Base-by-base conservation (phyloP, 2,113 vertebrate species). In the Bucco capensis region DNA sequence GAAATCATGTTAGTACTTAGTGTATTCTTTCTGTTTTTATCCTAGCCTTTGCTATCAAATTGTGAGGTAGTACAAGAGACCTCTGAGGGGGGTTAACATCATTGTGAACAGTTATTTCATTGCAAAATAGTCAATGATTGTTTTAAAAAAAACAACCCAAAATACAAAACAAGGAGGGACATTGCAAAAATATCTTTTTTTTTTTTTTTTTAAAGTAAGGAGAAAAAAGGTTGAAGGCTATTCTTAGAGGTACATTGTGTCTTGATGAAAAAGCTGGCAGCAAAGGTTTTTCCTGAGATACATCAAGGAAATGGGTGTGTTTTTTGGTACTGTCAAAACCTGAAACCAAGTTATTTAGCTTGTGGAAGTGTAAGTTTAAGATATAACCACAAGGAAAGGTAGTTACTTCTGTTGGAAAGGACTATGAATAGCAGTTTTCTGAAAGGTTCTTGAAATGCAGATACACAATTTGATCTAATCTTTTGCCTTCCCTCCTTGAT, bases 221-320 rank as follows among this genome's bases (percentile, higher is more conserved):
- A 79, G 56, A 85, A 89, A 85, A 14, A 1, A 12, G 28, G 17
- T 37, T 44, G 42, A 95, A 72, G 24, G 67, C 66, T 96, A 75
- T 95, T 95, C 79, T 88, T 93, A 75, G 90, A 90, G 12, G 61
- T 46, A 47, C 86, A 90, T 94, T 90, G 80, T 93, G 47, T 94
- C 70, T 73, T 54, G 51, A 51, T 72, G 23, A 78, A 66, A 90
- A 92, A 87, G 33, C 57, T 92, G 84, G 78, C 89, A 92, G 62
- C 70, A 65, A 42, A 80, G 8, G 24, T 76, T 88, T 86, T 87
- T 93, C 87, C 89, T 87, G 89, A 87, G 31, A 33, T 73, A 5
- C 19, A 46, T 61, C 54, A 89, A 90, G 86, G 89, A 90, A 94
- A 90, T 35, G 65, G 57, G 65, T 71, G 44, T 3, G 25, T 47